Base-by-base conservation (phyloP, 2,113 vertebrate genomes). In the Charadrius vociferus region DNA sequence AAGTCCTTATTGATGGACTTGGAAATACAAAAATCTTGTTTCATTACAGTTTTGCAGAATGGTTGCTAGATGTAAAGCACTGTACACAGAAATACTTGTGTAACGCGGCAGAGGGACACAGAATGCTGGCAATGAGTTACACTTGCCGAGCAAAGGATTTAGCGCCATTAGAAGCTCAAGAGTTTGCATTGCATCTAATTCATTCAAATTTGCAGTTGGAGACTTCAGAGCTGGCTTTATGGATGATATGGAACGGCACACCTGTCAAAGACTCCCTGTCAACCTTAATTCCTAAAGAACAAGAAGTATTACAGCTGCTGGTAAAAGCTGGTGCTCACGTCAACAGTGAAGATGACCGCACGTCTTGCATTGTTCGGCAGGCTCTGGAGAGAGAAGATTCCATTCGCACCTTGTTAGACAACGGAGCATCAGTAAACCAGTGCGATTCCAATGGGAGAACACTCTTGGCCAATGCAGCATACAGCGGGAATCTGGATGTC, bases 201-300 rank as follows among this genome's bases (percentile, higher is more conserved):
- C 99, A 99, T 93, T 99, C 99, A 39, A 99, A 99, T 95, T 96
- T 99, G 21, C 99, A 99, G 87, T 95, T 99, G 47, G 99, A 99
- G 94, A 98, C 99, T 22, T 99, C 98, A 39, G 99, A 99, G 91
- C 96, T 99, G 77, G 99, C 99, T 62, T 98, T 99, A 59, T 99
- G 99, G 99, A 99, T 99, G 99, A 99, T 99, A 70, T 99, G 99
- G 99, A 99, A 99, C 24, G 99, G 99, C 70, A 99, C 99, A 1
- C 99, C 99, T 30, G 99, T 99, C 68, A 99, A 99, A 98, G 99
- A 99, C 97, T 99, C 99, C 18, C 98, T 99, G 88, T 99, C 98
- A 41, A 99, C 98, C 26, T 96, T 99, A 36, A 99, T 99, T 96
- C 99, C 99, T 50, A 99, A 98, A 97, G 99, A 99, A 79, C 99